phyloP scores from a whole-genome alignment of 2,113 vertebrate genomes.

The Anolis carolinensis region DNA sequence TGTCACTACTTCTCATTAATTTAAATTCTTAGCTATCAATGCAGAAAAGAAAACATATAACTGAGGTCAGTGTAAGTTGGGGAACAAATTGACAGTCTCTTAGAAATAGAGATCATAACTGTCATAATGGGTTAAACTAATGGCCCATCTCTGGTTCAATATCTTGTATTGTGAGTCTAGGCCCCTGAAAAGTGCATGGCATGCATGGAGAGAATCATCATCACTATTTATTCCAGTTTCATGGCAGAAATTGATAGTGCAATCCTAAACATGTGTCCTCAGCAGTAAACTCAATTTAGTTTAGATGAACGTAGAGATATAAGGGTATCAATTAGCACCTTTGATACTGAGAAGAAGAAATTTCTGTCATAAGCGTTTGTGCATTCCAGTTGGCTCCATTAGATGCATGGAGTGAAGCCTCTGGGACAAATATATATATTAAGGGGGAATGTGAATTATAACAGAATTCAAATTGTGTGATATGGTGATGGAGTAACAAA shows the following conservation, averaged over 20 bases:
- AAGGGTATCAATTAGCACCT: no score
- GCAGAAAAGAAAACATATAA: not conserved
- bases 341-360: no score
- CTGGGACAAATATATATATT: no score
- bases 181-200: not conserved
- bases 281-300: not conserved
- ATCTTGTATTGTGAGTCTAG: not conserved
- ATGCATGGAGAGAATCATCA: not conserved
- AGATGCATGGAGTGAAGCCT: no score
- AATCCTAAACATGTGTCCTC: not conserved
- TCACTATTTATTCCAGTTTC: not conserved
- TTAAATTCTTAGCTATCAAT: slow-evolving; percentile 63
- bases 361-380: no score
- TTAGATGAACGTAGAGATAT: no score
- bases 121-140: fast-evolving
- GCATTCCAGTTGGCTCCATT: no score
- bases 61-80: slow-evolving; percentile 10
- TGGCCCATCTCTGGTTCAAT: not conserved
- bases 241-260: not conserved
- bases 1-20: slow-evolving; percentile 64
- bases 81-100: slow-evolving; percentile 6
- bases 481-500: no score
- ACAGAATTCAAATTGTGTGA: no score
- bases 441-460: no score
- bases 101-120: not conserved